These are phyloP conservation scores for Dicrostonyx torquatus DNA, from an alignment of 2,797 vertebrate species.

Conservation along the genomic window DNA sequence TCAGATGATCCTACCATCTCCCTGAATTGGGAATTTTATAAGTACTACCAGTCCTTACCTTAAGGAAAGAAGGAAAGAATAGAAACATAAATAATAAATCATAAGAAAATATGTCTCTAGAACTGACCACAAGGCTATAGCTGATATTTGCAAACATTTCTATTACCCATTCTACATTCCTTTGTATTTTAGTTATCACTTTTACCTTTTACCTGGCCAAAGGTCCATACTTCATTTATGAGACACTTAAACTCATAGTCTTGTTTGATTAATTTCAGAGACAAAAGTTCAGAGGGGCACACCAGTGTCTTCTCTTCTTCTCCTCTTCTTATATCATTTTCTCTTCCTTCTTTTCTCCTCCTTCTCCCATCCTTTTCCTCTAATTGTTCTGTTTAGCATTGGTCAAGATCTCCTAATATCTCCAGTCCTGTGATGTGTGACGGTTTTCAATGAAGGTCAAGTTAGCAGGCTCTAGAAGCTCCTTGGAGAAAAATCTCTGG, in stretches of 20 bases:
- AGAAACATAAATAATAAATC: not conserved
- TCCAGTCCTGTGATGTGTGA: not conserved
- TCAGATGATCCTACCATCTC: not conserved
- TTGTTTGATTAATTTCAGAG: not conserved
- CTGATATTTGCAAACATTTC: not conserved
- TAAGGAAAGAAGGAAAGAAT: constrained; percentile 36
- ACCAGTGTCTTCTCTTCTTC: not conserved
- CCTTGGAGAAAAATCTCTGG: not conserved
- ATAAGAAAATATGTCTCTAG: constrained; percentile 29
- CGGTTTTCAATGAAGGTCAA: not conserved
- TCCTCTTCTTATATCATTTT: not conserved
- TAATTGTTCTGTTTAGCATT: not conserved
- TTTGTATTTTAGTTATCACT: not conserved
- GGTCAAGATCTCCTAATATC: not conserved
- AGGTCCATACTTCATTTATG: not conserved
- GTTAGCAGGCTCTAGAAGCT: not conserved
- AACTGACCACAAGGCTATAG: not conserved
- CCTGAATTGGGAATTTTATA: constrained; percentile 2
- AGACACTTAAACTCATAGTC: not conserved
- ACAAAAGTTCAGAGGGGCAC: not conserved
- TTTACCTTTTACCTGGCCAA: not conserved
- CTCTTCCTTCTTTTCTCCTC: not conserved
- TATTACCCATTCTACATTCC: not conserved
- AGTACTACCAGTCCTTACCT: not conserved
- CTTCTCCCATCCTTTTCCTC: not conserved